Base-by-base conservation (phyloP, 2,113 vertebrate genomes). In the Thunnus maccoyii region DNA sequence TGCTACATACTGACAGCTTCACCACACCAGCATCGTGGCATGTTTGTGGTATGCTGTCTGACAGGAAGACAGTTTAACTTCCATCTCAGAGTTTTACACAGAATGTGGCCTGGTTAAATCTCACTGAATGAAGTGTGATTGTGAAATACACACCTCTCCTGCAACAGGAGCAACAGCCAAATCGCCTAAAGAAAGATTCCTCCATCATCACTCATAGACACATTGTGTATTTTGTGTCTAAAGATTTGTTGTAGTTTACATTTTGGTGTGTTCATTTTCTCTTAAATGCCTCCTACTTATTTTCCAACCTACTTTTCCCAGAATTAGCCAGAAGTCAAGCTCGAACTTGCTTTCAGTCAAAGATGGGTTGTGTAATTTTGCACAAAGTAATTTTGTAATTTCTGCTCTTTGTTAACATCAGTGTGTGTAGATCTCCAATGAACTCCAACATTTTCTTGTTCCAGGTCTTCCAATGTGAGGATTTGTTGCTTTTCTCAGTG, bases 11-110 rank as follows among this genome's bases (percentile, higher is more conserved):
- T 9, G 54, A 32, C 52, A 11, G 51, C 50, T 62, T 70, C 55
- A 30, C 14, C 57, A 41, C 66, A 66, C 72, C 72, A 36, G 67
- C 52, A 74, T 80, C 57, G 5, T 30, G 27, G 61, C 44, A 50
- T 48, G 41, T 63, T 46, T 36, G 46, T 68, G 36, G 30, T 65
- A 41, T 73, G 18, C 25, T 54, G 52, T 44, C 62, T 13, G 5
- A 76, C 58, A 78, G 50, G 64, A 75, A 46, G 44, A 12, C 46
- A 22, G 51, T 46, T 18, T 16, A 41, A 73, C 30, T n/a, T 58
- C 13, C 22, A 14, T 61, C 67, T 60, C 1, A 58, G 7, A 12
- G 9, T 14, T 7, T 48, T 52, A 36, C 11, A n/a, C 4, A 13
- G 2, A 47, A 41, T 67, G 3, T 25, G 10, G 3, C 13, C 56